Conservation (phyloP, 2,888 invertebrate species). For the Drosophila paranaensis region DNA sequence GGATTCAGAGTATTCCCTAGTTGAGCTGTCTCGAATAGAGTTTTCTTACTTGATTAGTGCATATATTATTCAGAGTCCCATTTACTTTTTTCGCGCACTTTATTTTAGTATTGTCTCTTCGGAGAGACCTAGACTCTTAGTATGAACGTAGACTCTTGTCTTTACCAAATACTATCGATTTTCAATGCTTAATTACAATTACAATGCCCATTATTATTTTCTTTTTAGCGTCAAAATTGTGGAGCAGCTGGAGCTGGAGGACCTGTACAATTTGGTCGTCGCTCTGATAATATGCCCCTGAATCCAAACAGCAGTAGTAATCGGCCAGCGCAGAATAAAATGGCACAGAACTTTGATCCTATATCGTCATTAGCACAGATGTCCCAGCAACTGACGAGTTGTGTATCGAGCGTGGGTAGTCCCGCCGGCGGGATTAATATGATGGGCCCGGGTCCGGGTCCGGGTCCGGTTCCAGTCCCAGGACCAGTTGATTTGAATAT, state of each 20-base stretch:
- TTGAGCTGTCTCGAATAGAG: too few relatives aligned
- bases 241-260: constrained; percentile 45
- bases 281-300: constrained; percentile 88
- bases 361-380: constrained; percentile 97
- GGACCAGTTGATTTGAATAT: constrained; percentile 75
- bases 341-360: constrained; percentile 92
- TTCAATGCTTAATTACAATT: background rate
- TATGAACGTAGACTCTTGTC: background rate
- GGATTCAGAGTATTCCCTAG: too few relatives aligned
- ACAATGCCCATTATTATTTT: background rate
- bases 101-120: too few relatives aligned
- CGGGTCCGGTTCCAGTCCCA: constrained; percentile 50
- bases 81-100: too few relatives aligned
- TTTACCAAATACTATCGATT: background rate
- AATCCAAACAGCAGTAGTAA: constrained; percentile 88
- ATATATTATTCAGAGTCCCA: too few relatives aligned
- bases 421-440: constrained; percentile 70
- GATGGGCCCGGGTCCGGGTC: constrained; percentile 45
- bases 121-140: background rate
- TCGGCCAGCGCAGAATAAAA: constrained; percentile 87
- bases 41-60: too few relatives aligned
- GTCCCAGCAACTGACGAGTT: constrained; percentile 95
- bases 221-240: constrained; percentile 66
- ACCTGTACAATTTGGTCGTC: constrained; percentile 83
- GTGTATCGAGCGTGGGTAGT: constrained; percentile 85